Evolutionary conservation across 2,888 invertebrate genomes (phyloP).

Genomic region (Arrhopalites spinosus): DNA sequence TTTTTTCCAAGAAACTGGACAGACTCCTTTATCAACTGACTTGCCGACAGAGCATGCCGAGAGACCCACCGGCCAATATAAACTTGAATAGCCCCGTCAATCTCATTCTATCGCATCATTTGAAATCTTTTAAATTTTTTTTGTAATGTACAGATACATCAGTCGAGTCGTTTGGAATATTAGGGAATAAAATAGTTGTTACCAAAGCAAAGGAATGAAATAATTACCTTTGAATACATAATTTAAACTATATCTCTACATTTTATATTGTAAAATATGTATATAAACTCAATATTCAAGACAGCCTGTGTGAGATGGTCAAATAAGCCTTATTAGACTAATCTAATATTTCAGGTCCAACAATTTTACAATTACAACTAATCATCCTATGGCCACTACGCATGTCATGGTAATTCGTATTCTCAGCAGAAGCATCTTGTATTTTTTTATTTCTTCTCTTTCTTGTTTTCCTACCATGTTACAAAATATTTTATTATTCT

Average conservation of each 20-base stretch:
- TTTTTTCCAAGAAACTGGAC: slow-evolving; percentile 50
- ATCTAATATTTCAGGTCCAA: background rate
- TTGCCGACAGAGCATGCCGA: slow-evolving; percentile 34
- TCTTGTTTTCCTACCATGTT: background rate
- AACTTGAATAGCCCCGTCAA: slow-evolving; percentile 15
- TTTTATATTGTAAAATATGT: too few species aligned
- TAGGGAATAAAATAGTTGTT: too few species aligned
- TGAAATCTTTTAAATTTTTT: background rate
- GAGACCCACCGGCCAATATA: slow-evolving; percentile 34
- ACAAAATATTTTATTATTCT: slow-evolving; percentile 10
- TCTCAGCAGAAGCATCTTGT: too few species aligned
- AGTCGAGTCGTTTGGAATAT: too few species aligned
- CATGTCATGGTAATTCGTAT: too few species aligned
- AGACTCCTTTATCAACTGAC: slow-evolving; percentile 47
- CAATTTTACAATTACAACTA: too few species aligned
- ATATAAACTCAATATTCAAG: background rate
- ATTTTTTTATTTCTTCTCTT: too few species aligned
- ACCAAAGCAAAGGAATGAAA: background rate
- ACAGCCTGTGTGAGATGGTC: background rate
- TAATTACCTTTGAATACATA: background rate
- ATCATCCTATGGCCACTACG: too few species aligned
- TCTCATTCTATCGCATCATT: slow-evolving; percentile 1
- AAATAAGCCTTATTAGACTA: slow-evolving; percentile 8
- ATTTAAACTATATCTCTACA: too few species aligned
- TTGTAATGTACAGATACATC: too few species aligned